Evolutionary conservation across 2,888 invertebrate species (phyloP), one percentile per base, ranked within the genome.

Genomic region (Halictus ligatus): DNA sequence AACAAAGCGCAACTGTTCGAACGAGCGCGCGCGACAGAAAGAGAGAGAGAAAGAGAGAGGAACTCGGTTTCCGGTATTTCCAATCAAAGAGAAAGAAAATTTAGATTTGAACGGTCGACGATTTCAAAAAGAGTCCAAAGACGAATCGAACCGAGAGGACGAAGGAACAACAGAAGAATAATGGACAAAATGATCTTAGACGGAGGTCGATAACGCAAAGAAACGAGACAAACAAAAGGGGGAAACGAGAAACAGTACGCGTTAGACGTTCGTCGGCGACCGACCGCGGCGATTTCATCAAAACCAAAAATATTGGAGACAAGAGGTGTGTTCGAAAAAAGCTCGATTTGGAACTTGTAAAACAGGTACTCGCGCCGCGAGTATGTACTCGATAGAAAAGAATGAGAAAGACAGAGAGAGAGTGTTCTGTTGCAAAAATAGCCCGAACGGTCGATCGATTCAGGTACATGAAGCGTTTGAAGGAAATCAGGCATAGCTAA

Each of bases 391-490:
- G 90, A 89, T 80, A 91, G 85, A 90, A 84, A 67, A 92, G 90
- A 92, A 90, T 92, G 90, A 92, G 87, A 92, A 89, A 91, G 91
- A 91, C 89, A 91, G 90, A 91, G 90, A 91, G 92, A 93, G 92
- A 92, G 92, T 92, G 90, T 92, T 92, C 89, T 92, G 92, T 92
- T 92, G 92, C 92, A 93, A 93, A 92, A 92, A 92, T 92, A 92
- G 94, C 94, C 94, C 94, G 94, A 94, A 94, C 94, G 94, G 94
- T 94, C 94, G 94, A 93, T 94, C 93, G 93, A 94, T 94, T 95
- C 94, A 94, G 95, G 94, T 95, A 94, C 93, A 93, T 95, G 94
- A 95, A 95, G 95, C 95, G 93, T 94, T 94, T 94, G 92, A 94
- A 69, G 94, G 94, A 94, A 94, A 94, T 95, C 94, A 94, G 94